Evolutionary conservation across 2,113 vertebrate species (phyloP).

Genomic region (Psettodes erumei): DNA sequence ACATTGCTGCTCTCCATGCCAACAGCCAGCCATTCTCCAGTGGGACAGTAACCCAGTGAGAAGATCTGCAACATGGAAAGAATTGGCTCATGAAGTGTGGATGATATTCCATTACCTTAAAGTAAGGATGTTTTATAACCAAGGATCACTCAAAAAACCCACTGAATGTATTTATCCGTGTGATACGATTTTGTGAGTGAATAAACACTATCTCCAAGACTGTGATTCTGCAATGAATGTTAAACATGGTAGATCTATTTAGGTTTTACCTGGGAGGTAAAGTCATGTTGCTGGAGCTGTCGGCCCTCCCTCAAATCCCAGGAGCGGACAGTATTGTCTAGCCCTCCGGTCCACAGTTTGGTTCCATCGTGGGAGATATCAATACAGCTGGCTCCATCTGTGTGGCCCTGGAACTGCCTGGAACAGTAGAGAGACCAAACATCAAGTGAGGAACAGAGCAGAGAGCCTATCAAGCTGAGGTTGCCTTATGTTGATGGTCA

Average conservation of each 20-base stretch:
- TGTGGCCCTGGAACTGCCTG: slow-evolving; percentile 98
- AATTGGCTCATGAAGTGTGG: neutral
- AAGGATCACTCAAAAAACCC: neutral
- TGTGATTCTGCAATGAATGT: neutral
- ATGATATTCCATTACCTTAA: neutral
- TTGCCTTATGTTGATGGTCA: neutral
- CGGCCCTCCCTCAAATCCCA: slow-evolving; percentile 96
- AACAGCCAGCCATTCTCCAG: slow-evolving; percentile 95
- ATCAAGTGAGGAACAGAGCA: neutral
- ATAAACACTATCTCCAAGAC: neutral
- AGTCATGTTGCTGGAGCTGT: slow-evolving; percentile 97
- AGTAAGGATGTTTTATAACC: neutral
- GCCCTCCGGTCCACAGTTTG: slow-evolving; percentile 95
- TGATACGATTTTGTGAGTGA: neutral
- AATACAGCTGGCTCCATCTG: slow-evolving; percentile 96
- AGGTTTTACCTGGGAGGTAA: slow-evolving; percentile 92
- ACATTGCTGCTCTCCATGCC: slow-evolving; percentile 99
- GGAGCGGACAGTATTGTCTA: slow-evolving; percentile 97
- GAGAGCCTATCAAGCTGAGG: neutral
- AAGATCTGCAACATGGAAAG: slow-evolving; percentile 86
- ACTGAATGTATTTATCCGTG: neutral
- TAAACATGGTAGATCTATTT: neutral
- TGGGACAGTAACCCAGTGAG: slow-evolving; percentile 96
- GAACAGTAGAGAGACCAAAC: neutral
- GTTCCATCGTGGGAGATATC: slow-evolving; percentile 97